These are phyloP conservation scores for Bradypodion ventrale DNA, from an alignment of 2,797 vertebrate genomes.

Conservation along the genomic window DNA sequence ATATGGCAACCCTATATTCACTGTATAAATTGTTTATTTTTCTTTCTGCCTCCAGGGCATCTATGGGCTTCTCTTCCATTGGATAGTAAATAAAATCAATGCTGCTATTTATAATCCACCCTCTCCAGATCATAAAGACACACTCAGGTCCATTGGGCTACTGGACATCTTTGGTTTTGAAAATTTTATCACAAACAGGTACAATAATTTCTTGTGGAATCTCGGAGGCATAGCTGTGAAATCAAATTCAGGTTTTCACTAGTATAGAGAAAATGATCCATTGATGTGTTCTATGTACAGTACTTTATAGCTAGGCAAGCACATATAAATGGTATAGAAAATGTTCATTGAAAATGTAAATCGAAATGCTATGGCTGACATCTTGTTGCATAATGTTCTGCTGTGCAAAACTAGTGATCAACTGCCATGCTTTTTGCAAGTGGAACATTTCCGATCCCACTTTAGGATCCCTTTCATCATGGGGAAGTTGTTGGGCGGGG, in stretches of 20 bases:
- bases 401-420: too few species aligned
- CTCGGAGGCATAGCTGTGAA: conserved; percentile 21
- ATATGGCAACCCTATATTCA: too few species aligned
- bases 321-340: too few species aligned
- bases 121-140: conserved; percentile 70
- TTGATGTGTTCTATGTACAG: neutral
- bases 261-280: neutral
- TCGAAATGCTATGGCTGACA: too few species aligned
- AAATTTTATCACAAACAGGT: conserved; percentile 96
- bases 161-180: conserved; percentile 99
- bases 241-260: too few species aligned
- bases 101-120: conserved; percentile 80
- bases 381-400: too few species aligned
- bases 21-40: neutral
- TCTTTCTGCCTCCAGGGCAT: conserved; percentile 81
- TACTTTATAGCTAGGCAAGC: too few species aligned
- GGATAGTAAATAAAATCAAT: conserved; percentile 96
- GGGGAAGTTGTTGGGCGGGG: too few species aligned
- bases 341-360: too few species aligned
- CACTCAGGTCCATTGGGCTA: conserved; percentile 84
- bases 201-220: conserved; percentile 1
- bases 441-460: too few species aligned
- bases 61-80: conserved; percentile 92
- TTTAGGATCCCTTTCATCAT: too few species aligned
- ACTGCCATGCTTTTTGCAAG: too few species aligned